A percentile compares a stretch with the other conserved stretches of the same genome.
Conservation (phyloP, 2,113 vertebrate genomes). For the Triplophysa tibetana region DNA sequence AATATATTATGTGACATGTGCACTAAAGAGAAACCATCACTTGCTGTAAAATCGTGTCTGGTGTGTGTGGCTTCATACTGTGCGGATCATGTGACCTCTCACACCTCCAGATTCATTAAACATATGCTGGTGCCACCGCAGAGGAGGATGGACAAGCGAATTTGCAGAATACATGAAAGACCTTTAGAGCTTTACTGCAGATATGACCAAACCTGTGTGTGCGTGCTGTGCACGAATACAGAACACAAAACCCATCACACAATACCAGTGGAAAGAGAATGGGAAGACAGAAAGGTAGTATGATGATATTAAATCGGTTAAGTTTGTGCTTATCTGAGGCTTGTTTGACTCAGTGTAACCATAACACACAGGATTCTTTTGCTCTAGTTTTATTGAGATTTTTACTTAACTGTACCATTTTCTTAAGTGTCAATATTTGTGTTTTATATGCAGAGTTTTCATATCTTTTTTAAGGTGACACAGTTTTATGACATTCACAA, state of each 20-base stretch:
- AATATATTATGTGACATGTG: slow-evolving; percentile 70
- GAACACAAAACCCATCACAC: slow-evolving; percentile 65
- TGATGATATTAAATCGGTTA: no score
- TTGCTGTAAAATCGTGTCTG: slow-evolving; percentile 68
- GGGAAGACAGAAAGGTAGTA: slow-evolving; percentile 32
- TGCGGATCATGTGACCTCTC: slow-evolving; percentile 66
- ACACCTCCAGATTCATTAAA: slow-evolving; percentile 63
- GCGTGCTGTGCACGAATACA: slow-evolving; percentile 63
- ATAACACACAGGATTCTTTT: no score
- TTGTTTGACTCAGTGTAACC: no score
- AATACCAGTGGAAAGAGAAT: slow-evolving; percentile 62
- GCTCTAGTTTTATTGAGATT: no score
- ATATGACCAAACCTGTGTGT: slow-evolving; percentile 65
- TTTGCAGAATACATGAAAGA: slow-evolving; percentile 67
- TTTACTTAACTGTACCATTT: no score
- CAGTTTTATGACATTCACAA: no score
- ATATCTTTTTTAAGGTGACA: no score
- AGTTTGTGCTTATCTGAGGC: no score
- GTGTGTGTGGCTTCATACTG: slow-evolving; percentile 71
- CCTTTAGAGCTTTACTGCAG: slow-evolving; percentile 68
- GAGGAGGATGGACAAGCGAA: slow-evolving; percentile 62
- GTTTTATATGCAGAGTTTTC: no score
- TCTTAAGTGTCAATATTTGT: no score
- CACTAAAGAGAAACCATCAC: slow-evolving; percentile 31
- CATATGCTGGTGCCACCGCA: slow-evolving; percentile 69